phyloP scores from a whole-genome alignment of 1,140 invertebrate genomes.

The Cotesia glomerata region DNA sequence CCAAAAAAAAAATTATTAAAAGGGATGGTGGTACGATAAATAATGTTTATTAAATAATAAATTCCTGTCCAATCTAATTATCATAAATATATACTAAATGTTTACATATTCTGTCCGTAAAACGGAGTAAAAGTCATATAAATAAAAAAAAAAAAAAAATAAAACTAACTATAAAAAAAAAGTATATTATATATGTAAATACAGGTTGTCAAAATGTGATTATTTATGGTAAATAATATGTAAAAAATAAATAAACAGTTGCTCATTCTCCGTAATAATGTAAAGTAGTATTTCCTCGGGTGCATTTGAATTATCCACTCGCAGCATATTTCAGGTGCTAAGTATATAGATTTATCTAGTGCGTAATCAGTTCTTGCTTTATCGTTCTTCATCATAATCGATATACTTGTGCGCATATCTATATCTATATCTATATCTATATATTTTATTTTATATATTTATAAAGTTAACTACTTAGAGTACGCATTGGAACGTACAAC shows the following conservation, averaged over 20 bases:
- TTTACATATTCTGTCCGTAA: neutral
- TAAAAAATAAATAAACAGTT: conserved; percentile 3
- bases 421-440: neutral
- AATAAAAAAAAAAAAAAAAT: neutral
- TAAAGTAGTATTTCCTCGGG: conserved; percentile 12
- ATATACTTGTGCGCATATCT: neutral
- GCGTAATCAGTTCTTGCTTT: conserved; percentile 20
- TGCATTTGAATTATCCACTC: conserved; percentile 2
- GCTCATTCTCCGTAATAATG: neutral
- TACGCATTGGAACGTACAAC: conserved; percentile 8
- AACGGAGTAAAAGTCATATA: conserved; percentile 2
- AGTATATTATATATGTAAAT: neutral
- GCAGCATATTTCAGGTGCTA: conserved; percentile 12
- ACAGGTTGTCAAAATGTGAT: neutral
- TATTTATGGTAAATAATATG: conserved; percentile 17
- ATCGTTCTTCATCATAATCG: conserved; percentile 18
- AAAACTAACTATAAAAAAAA: neutral
- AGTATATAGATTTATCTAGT: conserved; percentile 21
- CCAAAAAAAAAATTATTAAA: neutral
- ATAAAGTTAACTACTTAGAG: neutral
- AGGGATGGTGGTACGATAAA: neutral
- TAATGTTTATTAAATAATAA: neutral
- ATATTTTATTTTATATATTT: neutral
- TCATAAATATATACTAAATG: too few species aligned
- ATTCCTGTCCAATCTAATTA: neutral